These are phyloP conservation scores for Alethe diademata DNA, from an alignment of 2,113 vertebrate species.

Conservation along the genomic window DNA sequence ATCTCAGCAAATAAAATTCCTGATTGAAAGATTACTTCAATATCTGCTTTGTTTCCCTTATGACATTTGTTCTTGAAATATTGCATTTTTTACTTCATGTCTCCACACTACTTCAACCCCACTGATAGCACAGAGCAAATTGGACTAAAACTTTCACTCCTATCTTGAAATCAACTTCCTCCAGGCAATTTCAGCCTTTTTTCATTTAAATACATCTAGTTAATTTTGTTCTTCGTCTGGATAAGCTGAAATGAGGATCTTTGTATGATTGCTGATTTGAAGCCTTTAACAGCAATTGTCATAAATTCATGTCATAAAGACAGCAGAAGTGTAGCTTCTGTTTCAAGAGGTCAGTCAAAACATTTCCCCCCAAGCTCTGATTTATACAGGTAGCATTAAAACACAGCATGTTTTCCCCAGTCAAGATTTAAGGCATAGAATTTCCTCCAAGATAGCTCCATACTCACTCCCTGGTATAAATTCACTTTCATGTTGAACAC, in stretches of 20 bases:
- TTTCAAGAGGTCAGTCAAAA: constrained; percentile 13
- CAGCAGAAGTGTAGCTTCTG: neutral
- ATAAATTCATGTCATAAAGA: neutral
- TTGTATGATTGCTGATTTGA: neutral
- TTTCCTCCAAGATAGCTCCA: neutral
- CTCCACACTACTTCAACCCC: neutral
- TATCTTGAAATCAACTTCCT: constrained; percentile 46
- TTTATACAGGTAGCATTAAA: neutral
- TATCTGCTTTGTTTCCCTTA: constrained; percentile 25
- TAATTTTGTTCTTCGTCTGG: constrained; percentile 15
- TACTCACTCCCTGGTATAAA: neutral
- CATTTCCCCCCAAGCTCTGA: neutral
- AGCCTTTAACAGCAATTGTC: neutral
- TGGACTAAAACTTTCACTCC: neutral
- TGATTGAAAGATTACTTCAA: constrained; percentile 1
- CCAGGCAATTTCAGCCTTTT: neutral
- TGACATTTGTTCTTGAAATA: constrained; percentile 22
- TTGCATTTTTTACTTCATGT: neutral
- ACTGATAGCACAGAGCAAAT: constrained; percentile 1
- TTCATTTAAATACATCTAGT: constrained; percentile 1
- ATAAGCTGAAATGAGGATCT: neutral
- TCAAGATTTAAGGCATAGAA: neutral
- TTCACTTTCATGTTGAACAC: neutral
- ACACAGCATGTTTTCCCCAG: neutral
- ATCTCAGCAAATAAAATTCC: constrained; percentile 11